Evolutionary conservation across 2,797 vertebrate genomes (phyloP).

Genomic region (Anniella stebbinsi): DNA sequence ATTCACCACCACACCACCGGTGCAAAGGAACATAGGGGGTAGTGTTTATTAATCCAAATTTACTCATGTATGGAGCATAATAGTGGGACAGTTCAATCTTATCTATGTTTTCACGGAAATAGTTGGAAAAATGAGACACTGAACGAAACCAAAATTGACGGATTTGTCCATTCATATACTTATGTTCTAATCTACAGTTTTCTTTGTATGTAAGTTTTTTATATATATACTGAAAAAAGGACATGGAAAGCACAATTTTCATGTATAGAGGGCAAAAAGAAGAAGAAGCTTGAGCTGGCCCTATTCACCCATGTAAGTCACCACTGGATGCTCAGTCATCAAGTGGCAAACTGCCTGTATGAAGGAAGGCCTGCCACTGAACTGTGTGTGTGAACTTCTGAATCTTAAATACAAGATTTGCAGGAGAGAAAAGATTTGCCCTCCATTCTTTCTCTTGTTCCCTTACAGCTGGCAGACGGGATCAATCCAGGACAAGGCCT

Average conservation of each 20-base stretch:
- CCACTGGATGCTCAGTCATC: not conserved
- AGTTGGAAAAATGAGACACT: too few species aligned
- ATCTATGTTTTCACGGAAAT: too few species aligned
- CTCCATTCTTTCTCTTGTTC: not conserved
- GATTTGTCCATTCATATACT: too few species aligned
- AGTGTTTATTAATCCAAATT: too few species aligned
- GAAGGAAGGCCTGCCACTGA: not conserved
- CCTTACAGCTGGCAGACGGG: slow-evolving; percentile 72
- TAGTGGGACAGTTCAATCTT: too few species aligned
- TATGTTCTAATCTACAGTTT: not conserved
- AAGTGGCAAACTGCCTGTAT: not conserved
- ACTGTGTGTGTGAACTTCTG: not conserved
- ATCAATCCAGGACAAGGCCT: slow-evolving; percentile 91
- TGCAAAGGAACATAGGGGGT: too few species aligned
- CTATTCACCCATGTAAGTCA: not conserved
- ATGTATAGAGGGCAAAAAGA: not conserved
- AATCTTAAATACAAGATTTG: not conserved
- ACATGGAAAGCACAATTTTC: not conserved
- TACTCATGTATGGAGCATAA: too few species aligned
- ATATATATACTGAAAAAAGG: too few species aligned
- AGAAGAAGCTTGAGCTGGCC: not conserved
- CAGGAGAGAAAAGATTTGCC: not conserved
- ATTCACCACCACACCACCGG: too few species aligned
- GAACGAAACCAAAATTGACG: too few species aligned
- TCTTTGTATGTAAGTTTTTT: too few species aligned